phyloP scores from a whole-genome alignment of 2,797 vertebrate species.

The Spinibarbus caldwelli region DNA sequence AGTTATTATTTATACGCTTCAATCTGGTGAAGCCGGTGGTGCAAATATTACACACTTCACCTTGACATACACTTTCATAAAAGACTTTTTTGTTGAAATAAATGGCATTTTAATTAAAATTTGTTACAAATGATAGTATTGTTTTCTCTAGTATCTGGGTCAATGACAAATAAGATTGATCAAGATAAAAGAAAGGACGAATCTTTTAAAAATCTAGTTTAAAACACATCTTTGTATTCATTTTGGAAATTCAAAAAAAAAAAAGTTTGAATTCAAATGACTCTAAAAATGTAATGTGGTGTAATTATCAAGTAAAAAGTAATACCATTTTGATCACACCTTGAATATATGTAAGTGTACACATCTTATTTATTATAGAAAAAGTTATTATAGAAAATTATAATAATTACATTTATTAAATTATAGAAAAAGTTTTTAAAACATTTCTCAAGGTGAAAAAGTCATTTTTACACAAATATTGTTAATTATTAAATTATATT shows the following conservation, averaged over 20 bases:
- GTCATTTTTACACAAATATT: neutral
- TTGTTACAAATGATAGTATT: neutral
- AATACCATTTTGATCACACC: neutral
- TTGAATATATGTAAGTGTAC: neutral
- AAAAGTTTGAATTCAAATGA: neutral
- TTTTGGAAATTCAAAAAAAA: neutral
- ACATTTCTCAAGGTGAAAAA: neutral
- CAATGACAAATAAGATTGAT: conserved; percentile 1
- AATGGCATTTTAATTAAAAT: conserved; percentile 16
- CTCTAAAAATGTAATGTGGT: neutral
- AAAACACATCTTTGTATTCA: neutral
- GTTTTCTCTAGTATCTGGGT: neutral
- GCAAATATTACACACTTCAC: conserved; percentile 1
- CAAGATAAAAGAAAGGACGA: neutral
- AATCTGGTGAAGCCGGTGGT: neutral
- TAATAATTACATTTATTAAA: too few relatives aligned
- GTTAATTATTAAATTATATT: neutral
- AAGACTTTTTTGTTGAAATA: neutral
- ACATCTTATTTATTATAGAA: neutral
- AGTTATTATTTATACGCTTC: neutral
- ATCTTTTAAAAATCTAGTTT: neutral
- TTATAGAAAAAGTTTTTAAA: neutral
- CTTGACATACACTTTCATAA: neutral
- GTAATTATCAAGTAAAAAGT: neutral
- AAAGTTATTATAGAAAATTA: too few relatives aligned